phyloP scores from a whole-genome alignment of 1,140 invertebrate species.

The Brachystomella parvula region DNA sequence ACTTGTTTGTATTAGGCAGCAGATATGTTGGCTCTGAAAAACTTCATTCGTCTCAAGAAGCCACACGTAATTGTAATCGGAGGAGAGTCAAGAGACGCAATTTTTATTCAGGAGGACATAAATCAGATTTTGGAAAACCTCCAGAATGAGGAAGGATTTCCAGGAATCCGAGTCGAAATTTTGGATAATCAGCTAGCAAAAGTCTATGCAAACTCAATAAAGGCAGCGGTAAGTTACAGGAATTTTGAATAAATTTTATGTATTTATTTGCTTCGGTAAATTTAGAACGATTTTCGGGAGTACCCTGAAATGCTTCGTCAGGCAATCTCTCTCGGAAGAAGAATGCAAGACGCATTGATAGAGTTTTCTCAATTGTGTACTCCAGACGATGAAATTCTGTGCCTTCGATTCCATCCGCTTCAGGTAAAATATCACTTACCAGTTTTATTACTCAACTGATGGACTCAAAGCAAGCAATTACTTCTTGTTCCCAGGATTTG shows the following conservation, averaged over 20 bases:
- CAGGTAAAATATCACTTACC: conserved; percentile 42
- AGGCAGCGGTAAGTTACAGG: conserved; percentile 56
- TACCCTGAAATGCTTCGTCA: conserved; percentile 43
- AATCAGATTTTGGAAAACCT: conserved; percentile 65
- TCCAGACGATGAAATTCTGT: conserved; percentile 54
- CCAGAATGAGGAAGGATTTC: conserved; percentile 78
- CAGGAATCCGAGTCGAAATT: conserved; percentile 78
- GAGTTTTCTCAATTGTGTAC: conserved; percentile 80
- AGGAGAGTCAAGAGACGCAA: conserved; percentile 79
- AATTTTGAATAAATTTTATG: neutral
- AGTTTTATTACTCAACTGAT: neutral
- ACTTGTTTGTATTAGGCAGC: conserved; percentile 51
- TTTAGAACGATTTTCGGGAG: conserved; percentile 45
- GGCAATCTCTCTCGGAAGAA: conserved; percentile 81
- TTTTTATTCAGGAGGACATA: conserved; percentile 78
- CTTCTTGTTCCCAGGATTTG: conserved; percentile 59
- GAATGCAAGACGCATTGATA: conserved; percentile 87
- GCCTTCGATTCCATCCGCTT: conserved; percentile 52
- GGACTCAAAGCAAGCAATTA: neutral
- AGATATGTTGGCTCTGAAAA: conserved; percentile 69
- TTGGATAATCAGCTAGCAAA: conserved; percentile 85
- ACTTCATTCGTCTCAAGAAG: conserved; percentile 82
- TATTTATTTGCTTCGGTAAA: conserved; percentile 56
- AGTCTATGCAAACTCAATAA: conserved; percentile 83
- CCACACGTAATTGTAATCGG: conserved; percentile 88